A percentile compares a stretch with the other conserved stretches of the same genome.
Conservation (phyloP, 2,888 invertebrate genomes). For the Diplazon laetatorius region DNA sequence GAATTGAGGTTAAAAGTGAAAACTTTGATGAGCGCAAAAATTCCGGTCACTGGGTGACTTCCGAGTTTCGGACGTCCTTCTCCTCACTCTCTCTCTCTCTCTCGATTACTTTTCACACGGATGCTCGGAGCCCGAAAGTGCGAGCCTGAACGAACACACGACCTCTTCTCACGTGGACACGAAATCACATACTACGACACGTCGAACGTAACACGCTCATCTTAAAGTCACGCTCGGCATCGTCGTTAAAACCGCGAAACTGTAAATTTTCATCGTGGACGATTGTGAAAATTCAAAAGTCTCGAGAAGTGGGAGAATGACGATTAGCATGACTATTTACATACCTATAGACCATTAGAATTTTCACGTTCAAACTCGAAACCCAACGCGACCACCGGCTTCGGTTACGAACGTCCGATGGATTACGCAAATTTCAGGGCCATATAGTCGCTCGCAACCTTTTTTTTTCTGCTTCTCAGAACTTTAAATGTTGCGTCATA, state of each 20-base stretch:
- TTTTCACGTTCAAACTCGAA: too few species aligned
- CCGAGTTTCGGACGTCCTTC: slow-evolving; percentile 40
- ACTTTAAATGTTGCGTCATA: too few species aligned
- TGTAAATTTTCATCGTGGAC: neutral
- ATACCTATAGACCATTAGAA: neutral
- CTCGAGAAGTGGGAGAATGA: neutral
- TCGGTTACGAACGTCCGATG: too few species aligned
- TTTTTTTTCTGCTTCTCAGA: too few species aligned
- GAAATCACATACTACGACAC: slow-evolving; percentile 42
- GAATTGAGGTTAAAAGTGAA: slow-evolving; percentile 82
- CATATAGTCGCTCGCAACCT: too few species aligned
- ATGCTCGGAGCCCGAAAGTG: too few species aligned
- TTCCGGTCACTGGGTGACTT: slow-evolving; percentile 74
- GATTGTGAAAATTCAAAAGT: slow-evolving; percentile 7
- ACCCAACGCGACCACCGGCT: too few species aligned
- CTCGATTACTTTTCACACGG: slow-evolving; percentile 12
- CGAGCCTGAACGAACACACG: neutral
- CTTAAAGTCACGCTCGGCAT: slow-evolving; percentile 30
- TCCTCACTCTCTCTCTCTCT: neutral
- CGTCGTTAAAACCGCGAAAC: slow-evolving; percentile 9
- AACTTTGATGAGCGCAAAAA: slow-evolving; percentile 76
- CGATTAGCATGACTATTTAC: too few species aligned
- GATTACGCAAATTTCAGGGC: too few species aligned
- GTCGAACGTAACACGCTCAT: slow-evolving; percentile 33
- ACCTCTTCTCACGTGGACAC: slow-evolving; percentile 32